A percentile compares a stretch with the other conserved stretches of the same genome.
These are phyloP conservation scores for Anguilla rostrata DNA, from an alignment of 2,113 vertebrate genomes.

Conservation along the genomic window DNA sequence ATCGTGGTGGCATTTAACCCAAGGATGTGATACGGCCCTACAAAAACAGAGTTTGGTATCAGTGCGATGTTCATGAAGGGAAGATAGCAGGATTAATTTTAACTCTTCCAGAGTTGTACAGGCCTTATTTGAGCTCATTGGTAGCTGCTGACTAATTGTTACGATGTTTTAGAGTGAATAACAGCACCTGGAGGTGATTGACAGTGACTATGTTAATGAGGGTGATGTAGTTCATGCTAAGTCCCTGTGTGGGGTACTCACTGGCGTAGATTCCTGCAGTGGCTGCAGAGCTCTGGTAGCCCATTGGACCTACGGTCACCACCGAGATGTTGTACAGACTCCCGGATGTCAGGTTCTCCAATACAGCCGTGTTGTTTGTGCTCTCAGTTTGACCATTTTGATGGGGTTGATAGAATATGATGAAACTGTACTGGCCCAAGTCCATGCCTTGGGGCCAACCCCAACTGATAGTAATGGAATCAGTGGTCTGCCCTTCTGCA, in stretches of 20 bases:
- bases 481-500: neutral
- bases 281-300: conserved; percentile 40
- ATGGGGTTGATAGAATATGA: neutral
- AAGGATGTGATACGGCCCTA: no score
- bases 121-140: no score
- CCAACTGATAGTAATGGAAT: conserved; percentile 22
- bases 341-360: conserved; percentile 48
- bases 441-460: neutral
- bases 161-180: no score
- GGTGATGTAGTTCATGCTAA: neutral
- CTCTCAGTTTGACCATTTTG: neutral
- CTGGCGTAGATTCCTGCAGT: conserved; percentile 45
- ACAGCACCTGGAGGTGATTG: no score
- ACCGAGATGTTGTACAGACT: conserved; percentile 57
- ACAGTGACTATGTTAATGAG: neutral
- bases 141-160: no score
- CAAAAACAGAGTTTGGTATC: no score
- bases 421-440: neutral
- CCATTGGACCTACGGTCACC: conserved; percentile 46
- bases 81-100: no score
- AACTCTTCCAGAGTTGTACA: no score
- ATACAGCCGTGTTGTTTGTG: neutral
- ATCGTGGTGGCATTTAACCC: no score
- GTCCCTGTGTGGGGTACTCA: conserved; percentile 43
- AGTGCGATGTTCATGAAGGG: no score